Base-by-base conservation (phyloP, 1,140 invertebrate genomes). In the Heliconius hewitsoni region DNA sequence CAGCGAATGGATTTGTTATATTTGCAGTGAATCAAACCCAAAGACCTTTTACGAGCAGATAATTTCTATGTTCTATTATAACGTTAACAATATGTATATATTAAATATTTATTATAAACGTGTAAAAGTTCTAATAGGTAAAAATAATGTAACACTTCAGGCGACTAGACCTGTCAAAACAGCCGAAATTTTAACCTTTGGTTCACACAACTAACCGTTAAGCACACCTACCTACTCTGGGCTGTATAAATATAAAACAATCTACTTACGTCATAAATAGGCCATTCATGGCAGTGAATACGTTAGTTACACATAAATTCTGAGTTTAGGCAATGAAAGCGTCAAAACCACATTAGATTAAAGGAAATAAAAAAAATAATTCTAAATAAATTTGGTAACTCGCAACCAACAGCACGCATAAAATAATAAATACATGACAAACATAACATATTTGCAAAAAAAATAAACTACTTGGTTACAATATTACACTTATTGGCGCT, bases 151-250 rank as follows among this genome's bases (percentile, higher is more conserved):
- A 60, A 60, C 60, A 66, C 16, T 85, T 88, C 79, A 88, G 87
- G 87, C 85, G 89, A 91, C 88, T 91, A 93, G 88, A 87, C 90
- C 82, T 89, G 84, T 86, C 74, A 83, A 87, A 85, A 90, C 90
- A 90, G 83, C 81, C 86, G 86, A 84, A 83, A 81, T 23, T 13
- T 81, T 80, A 84, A 81, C 84, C 84, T 89, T 87, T 88, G 82
- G 86, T 88, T 84, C 77, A 81, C 83, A 86, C 83, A 86, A 86
- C 82, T 82, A 82, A 78, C 74, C 72, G 81, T 81, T 81, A 81
- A 84, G 74, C 74, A 79, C 78, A 55, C 50, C 50, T 80, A 55
- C 50, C 50, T 52, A 52, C 60, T 27, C 27, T 3, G 11, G 23
- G 79, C 80, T 85, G 80, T 81, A 86, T 74, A 82, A 72, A 82